Evolutionary conservation across 2,888 invertebrate species (phyloP).

Genomic region (Nomada fucata): DNA sequence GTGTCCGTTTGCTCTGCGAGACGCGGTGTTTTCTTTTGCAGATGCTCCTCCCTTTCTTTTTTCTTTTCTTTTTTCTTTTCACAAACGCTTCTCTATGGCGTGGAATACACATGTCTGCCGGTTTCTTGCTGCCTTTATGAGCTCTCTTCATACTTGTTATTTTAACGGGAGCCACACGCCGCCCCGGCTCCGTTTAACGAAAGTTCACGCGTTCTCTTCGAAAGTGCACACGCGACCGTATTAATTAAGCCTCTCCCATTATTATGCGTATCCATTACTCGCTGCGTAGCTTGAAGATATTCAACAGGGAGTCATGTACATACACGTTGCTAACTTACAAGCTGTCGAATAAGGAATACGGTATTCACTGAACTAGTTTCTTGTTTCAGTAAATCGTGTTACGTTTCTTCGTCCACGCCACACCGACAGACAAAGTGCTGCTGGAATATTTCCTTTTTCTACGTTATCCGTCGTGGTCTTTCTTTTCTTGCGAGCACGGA

Average conservation of each 20-base stretch:
- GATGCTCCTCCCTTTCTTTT: conserved; percentile 27
- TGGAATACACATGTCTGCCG: conserved; percentile 32
- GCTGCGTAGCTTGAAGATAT: conserved; percentile 18
- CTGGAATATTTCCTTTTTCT: conserved; percentile 2
- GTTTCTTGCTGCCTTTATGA: conserved; percentile 25
- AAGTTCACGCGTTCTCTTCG: conserved; percentile 37
- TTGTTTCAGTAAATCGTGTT: conserved; percentile 30
- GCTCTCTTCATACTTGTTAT: conserved; percentile 29
- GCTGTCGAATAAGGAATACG: conserved; percentile 36
- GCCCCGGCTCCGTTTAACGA: conserved; percentile 18
- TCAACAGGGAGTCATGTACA: conserved; percentile 7
- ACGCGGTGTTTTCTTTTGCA: conserved; percentile 44
- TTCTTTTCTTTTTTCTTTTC: conserved; percentile 16
- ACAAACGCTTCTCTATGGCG: conserved; percentile 22
- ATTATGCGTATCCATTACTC: conserved; percentile 51
- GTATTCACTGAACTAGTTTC: conserved; percentile 43
- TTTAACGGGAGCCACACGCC: conserved; percentile 12
- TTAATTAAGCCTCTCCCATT: conserved; percentile 46
- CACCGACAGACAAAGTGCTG: neutral
- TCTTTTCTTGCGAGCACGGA: neutral
- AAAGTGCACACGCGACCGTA: conserved; percentile 35
- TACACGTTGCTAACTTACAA: neutral
- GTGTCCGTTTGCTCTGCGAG: neutral
- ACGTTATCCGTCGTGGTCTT: neutral
- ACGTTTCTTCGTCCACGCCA: conserved; percentile 20